Evolutionary conservation across 2,113 vertebrate species (phyloP), one percentile per base, ranked within the genome.

Genomic region (Castor canadensis): DNA sequence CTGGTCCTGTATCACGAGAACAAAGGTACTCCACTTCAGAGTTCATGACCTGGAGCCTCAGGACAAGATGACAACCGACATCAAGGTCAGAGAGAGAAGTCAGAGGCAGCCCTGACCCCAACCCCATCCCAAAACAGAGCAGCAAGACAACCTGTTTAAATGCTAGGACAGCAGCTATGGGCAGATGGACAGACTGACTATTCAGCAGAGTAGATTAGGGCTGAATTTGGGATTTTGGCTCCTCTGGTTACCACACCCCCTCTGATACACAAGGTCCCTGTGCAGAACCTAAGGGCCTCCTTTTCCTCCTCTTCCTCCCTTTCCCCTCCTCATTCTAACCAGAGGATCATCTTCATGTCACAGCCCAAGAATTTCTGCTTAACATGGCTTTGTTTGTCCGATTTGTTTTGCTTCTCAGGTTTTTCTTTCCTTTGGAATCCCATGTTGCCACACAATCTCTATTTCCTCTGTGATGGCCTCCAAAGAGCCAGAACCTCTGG

Each of bases 221-320:
- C 60, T 0, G 0, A 45, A 24, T 52, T 5, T 32, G 43, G 45
- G 30, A 4, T 38, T 49, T 69, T 69, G 15, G 19, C 35, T 79
- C 66, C 71, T 62, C 45, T 32, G 76, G 43, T 20, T 56, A 38
- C 40, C 0, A 15, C 11, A 10, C 19, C 45, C 82, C 56, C 92
- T 69, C 38, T 67, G 58, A 52, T 11, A 52, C 0, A 5, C 20
- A 56, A 24, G 28, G 64, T n/a, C 49, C 43, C 38, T 26, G 2
- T 45, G 66, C 6, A 17, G 35, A 32, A n/a, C 49, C 66, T n/a
- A 49, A 11, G 0, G 26, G 35, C n/a, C 40, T 40, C 67, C 4
- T 40, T 40, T 10, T 35, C 19, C 30, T 19, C 67, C 4, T 40
- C 47, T 10, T 35, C 19, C 30, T 19, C 22, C 22, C 1, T 20